phyloP scores from a whole-genome alignment of 1,140 invertebrate genomes.

The Ooceraea biroi region DNA sequence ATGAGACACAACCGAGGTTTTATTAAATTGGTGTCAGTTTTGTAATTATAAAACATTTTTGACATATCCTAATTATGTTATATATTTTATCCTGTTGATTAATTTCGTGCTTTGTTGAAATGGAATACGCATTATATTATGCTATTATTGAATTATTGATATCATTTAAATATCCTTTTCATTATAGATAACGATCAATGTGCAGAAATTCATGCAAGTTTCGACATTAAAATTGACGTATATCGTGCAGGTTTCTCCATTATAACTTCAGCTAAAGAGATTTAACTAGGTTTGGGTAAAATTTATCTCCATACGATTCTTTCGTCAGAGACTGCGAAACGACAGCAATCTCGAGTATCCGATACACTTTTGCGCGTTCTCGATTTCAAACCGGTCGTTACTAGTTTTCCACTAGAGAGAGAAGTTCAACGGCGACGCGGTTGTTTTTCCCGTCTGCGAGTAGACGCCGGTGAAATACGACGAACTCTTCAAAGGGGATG shows the following conservation, averaged over 20 bases:
- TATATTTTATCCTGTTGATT: conserved; percentile 39
- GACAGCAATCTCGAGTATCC: background rate
- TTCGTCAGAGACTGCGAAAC: background rate
- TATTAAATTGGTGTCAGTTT: conserved; percentile 15
- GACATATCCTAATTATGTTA: conserved; percentile 42
- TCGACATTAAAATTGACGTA: conserved; percentile 18
- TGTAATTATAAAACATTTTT: conserved; percentile 44
- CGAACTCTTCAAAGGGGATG: conserved; percentile 35
- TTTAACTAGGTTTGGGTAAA: conserved; percentile 33
- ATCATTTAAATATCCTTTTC: conserved; percentile 10
- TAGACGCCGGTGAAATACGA: conserved; percentile 9
- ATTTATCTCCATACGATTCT: background rate
- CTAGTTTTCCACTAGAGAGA: conserved; percentile 35
- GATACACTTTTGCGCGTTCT: background rate
- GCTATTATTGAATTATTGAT: background rate
- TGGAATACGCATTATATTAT: conserved; percentile 8
- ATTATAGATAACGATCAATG: background rate
- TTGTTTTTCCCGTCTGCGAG: conserved; percentile 7
- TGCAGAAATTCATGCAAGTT: background rate
- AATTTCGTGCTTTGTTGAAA: conserved; percentile 2
- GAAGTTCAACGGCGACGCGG: conserved; percentile 18
- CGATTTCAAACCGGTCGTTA: conserved; percentile 23
- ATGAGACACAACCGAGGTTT: background rate
- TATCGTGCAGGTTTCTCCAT: background rate
- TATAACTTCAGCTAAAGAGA: background rate